phyloP scores from a whole-genome alignment of 2,113 vertebrate species.

The Zapornia atra region DNA sequence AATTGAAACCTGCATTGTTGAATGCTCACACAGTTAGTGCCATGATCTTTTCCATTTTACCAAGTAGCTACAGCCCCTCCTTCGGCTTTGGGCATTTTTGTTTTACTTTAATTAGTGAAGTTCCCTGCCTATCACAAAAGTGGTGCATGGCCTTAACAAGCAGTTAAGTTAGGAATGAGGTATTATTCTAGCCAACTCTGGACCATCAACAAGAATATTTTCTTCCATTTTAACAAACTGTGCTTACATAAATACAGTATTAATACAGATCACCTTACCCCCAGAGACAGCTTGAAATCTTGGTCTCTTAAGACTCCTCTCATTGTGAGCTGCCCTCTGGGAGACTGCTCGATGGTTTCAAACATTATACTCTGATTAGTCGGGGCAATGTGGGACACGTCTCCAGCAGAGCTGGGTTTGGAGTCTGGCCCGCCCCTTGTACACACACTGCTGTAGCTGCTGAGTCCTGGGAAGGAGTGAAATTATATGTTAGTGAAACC shows the following conservation, averaged over 20 bases:
- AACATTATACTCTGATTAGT: slow-evolving; percentile 68
- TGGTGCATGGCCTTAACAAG: background rate
- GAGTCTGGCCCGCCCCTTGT: background rate
- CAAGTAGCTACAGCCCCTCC: background rate
- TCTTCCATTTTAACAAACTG: background rate
- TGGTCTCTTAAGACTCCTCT: slow-evolving; percentile 19
- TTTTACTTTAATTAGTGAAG: background rate
- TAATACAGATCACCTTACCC: slow-evolving; percentile 6
- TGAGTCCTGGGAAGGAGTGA: background rate
- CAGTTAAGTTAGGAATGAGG: background rate
- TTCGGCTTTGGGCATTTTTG: background rate
- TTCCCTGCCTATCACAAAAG: background rate
- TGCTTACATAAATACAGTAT: background rate
- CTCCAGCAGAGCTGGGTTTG: background rate
- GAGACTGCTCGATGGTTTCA: slow-evolving; percentile 38
- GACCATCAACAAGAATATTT: background rate
- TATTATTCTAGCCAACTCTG: background rate
- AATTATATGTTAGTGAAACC: background rate
- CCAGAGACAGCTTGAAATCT: slow-evolving; percentile 5
- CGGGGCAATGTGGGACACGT: background rate
- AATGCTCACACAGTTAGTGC: background rate
- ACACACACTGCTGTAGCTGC: background rate
- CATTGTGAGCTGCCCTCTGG: slow-evolving; percentile 34
- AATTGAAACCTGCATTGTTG: background rate
- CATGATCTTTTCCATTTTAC: background rate